Evolutionary conservation across 2,888 invertebrate genomes (phyloP).

Genomic region (Fabriciana adippe): DNA sequence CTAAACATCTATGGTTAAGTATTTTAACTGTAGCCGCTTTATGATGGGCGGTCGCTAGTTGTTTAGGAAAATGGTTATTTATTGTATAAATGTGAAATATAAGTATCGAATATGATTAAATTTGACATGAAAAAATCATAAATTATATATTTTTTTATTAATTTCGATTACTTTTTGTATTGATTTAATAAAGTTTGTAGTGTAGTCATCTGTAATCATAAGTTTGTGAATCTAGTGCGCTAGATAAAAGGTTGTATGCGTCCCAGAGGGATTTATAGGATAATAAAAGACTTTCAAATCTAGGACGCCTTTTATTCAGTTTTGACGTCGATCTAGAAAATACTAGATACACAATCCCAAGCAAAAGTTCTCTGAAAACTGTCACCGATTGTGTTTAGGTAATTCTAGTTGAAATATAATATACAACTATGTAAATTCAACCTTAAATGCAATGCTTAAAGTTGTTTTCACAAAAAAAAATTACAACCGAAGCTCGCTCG

Average conservation of each 20-base stretch:
- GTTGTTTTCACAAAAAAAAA: too few relatives aligned
- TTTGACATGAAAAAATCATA: conserved; percentile 3
- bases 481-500: too few relatives aligned
- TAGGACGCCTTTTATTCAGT: too few relatives aligned
- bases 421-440: too few relatives aligned
- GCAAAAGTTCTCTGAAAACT: too few relatives aligned
- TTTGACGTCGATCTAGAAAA: too few relatives aligned
- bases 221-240: conserved; percentile 38
- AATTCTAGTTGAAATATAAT: too few relatives aligned
- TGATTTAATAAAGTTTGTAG: background rate
- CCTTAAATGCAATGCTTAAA: too few relatives aligned
- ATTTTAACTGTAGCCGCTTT: background rate
- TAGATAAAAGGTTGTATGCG: conserved; percentile 40
- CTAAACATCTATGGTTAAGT: background rate
- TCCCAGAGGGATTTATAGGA: conserved; percentile 36
- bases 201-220: background rate
- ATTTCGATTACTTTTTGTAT: background rate
- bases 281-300: conserved; percentile 35
- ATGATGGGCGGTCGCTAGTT: background rate
- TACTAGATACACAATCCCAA: too few relatives aligned
- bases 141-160: background rate
- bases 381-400: too few relatives aligned
- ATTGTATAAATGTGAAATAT: background rate
- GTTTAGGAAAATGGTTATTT: background rate
- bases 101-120: background rate